Percentiles rank a stretch among this genome's conserved stretches.
phyloP scores from a whole-genome alignment of 2,113 vertebrate species.

The Falco punctatus region DNA sequence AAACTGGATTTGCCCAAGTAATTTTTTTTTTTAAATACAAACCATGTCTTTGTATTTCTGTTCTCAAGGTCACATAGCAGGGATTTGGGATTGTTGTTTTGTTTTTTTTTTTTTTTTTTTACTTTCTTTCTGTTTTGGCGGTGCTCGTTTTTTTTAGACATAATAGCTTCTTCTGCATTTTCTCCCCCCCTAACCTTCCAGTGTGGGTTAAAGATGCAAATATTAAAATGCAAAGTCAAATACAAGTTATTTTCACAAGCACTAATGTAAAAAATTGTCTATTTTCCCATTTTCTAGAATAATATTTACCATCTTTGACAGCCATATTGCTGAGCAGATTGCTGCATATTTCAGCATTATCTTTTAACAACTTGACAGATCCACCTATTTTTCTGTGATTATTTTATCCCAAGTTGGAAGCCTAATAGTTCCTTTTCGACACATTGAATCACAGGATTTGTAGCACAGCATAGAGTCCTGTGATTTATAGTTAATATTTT shows the following conservation, averaged over 20 bases:
- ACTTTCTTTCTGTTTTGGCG: not conserved
- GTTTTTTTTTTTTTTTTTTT: not conserved
- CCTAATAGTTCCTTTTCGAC: slow-evolving; percentile 50
- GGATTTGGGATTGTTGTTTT: not conserved
- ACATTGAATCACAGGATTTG: slow-evolving; percentile 41
- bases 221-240: slow-evolving; percentile 44
- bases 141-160: not conserved
- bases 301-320: slow-evolving; percentile 67
- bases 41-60: not conserved
- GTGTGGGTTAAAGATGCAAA: not conserved
- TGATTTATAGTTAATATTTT: slow-evolving; percentile 38
- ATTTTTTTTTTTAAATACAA: not conserved
- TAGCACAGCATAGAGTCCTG: not conserved
- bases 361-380: slow-evolving; percentile 68
- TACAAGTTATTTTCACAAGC: slow-evolving; percentile 27
- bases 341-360: slow-evolving; percentile 66
- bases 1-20: not conserved
- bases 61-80: not conserved
- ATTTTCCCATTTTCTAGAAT: slow-evolving; percentile 41
- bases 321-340: slow-evolving; percentile 35
- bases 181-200: not conserved
- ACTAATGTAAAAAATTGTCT: slow-evolving; percentile 1
- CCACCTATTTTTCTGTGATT: slow-evolving; percentile 64
- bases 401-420: slow-evolving; percentile 54
- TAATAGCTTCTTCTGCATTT: not conserved